Evolutionary conservation across 2,888 invertebrate genomes (phyloP).

Genomic region (Nemotelus pantherinus): DNA sequence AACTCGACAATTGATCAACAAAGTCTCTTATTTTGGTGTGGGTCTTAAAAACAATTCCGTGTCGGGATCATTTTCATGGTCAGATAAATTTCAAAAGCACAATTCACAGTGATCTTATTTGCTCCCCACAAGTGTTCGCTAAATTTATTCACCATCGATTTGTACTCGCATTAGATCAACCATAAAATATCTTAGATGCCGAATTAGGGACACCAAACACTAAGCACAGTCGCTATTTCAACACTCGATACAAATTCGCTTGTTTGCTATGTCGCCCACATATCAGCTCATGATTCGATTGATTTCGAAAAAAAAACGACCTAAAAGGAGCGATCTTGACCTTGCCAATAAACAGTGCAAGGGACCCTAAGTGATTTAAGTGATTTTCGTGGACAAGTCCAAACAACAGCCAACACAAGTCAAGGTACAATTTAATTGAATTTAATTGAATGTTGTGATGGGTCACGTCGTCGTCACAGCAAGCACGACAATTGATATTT

Average conservation of each 20-base stretch:
- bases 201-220: background rate
- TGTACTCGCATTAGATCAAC: slow-evolving; percentile 4
- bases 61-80: slow-evolving; percentile 20
- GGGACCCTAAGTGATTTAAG: background rate
- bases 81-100: slow-evolving; percentile 6
- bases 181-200: background rate
- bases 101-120: slow-evolving; percentile 10
- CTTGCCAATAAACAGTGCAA: slow-evolving; percentile 13
- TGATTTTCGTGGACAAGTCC: background rate
- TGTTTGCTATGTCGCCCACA: background rate
- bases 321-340: slow-evolving; percentile 1
- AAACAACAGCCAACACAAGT: background rate
- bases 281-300: background rate
- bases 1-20: background rate
- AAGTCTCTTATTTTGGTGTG: background rate
- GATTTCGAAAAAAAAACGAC: slow-evolving; percentile 2
- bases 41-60: background rate
- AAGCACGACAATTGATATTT: background rate
- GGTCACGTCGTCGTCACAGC: background rate
- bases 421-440: slow-evolving; percentile 6
- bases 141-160: slow-evolving; percentile 21
- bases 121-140: background rate
- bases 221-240: background rate
- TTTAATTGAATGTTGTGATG: background rate
- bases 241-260: background rate